Evolutionary conservation across 1,140 invertebrate species (phyloP).

Genomic region (Apis cerana): DNA sequence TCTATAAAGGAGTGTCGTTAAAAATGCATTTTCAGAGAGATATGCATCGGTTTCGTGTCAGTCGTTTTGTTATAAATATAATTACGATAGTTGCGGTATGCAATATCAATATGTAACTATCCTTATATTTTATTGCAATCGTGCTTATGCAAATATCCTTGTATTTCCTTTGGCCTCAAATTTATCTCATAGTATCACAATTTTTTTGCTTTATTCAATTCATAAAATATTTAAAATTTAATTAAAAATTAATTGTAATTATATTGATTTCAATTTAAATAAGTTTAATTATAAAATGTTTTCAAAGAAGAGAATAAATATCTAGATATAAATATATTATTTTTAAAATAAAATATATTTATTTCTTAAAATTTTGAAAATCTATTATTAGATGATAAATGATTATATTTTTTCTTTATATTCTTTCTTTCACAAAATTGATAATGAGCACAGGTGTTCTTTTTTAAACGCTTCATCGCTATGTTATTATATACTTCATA

Average conservation of each 20-base stretch:
- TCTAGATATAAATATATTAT: too few relatives aligned
- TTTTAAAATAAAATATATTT: too few relatives aligned
- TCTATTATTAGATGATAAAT: too few relatives aligned
- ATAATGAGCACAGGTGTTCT: not conserved
- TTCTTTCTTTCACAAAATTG: not conserved
- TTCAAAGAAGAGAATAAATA: too few relatives aligned
- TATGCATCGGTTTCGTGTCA: slow-evolving; percentile 19
- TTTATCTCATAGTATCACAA: not conserved
- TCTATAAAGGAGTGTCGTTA: not conserved
- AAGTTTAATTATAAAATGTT: too few relatives aligned
- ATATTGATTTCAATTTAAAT: too few relatives aligned
- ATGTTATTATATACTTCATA: not conserved
- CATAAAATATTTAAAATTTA: too few relatives aligned
- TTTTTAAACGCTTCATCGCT: not conserved
- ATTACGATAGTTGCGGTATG: slow-evolving; percentile 20
- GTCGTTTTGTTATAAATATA: slow-evolving; percentile 30
- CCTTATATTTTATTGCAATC: slow-evolving; percentile 35
- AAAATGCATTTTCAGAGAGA: slow-evolving; percentile 20
- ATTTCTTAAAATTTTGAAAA: too few relatives aligned
- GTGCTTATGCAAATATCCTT: slow-evolving; percentile 42
- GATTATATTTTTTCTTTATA: too few relatives aligned
- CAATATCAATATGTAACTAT: slow-evolving; percentile 46
- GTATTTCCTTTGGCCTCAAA: slow-evolving; percentile 7
- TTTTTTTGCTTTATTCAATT: not conserved
- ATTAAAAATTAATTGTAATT: too few relatives aligned